A percentile compares a stretch with the other conserved stretches of the same genome.
These are phyloP conservation scores for Prenolepis imparis DNA, from an alignment of 2,888 invertebrate genomes.

Conservation along the genomic window DNA sequence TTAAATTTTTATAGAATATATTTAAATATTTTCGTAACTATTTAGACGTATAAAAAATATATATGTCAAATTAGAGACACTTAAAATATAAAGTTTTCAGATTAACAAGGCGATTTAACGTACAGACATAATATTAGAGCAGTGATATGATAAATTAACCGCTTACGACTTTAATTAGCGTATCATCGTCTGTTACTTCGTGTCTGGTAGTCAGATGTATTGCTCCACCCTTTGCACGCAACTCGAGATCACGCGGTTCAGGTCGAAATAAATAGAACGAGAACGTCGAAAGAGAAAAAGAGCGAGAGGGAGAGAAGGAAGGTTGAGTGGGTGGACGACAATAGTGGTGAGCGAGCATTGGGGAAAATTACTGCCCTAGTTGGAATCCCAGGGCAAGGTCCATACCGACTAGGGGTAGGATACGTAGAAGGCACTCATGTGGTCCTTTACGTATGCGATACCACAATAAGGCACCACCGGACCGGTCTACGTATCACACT, in stretches of 20 bases:
- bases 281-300: background rate
- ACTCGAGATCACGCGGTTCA: constrained; percentile 24
- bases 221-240: constrained; percentile 12
- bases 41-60: background rate
- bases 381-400: constrained; percentile 46
- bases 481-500: constrained; percentile 64
- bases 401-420: constrained; percentile 35
- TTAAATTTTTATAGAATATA: background rate
- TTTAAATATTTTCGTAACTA: background rate
- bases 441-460: constrained; percentile 57
- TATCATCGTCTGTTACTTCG: constrained; percentile 24
- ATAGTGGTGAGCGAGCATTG: constrained; percentile 54
- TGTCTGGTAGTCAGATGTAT: constrained; percentile 27
- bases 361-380: constrained; percentile 66
- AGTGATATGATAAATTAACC: constrained; percentile 26
- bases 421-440: constrained; percentile 36
- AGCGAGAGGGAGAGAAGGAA: background rate
- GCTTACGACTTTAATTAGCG: constrained; percentile 27
- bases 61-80: background rate
- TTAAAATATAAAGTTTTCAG: background rate
- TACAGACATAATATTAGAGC: background rate
- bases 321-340: constrained; percentile 23
- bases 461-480: constrained; percentile 57
- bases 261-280: constrained; percentile 23
- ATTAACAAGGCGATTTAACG: background rate